phyloP scores from a whole-genome alignment of 2,797 vertebrate genomes.

The Ctenochaetus hawaiiensis region DNA sequence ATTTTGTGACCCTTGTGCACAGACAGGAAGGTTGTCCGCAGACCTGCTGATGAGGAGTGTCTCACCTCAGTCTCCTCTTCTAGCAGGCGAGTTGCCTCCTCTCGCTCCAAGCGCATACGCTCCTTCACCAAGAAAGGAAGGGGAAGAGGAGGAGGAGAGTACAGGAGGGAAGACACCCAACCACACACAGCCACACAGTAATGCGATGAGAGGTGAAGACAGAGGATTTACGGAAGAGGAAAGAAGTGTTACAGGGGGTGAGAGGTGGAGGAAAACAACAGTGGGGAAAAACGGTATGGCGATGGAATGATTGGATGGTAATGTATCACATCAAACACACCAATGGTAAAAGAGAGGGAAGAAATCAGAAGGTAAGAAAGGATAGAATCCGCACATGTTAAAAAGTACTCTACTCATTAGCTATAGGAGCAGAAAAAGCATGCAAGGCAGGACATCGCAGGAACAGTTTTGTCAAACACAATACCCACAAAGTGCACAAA shows the following conservation, averaged over 20 bases:
- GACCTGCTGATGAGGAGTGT: slow-evolving; percentile 67
- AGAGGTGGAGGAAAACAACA: slow-evolving; percentile 31
- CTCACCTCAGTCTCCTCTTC: slow-evolving; percentile 94
- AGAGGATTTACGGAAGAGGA: slow-evolving; percentile 51
- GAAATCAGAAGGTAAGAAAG: slow-evolving; percentile 70
- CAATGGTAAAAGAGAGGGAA: slow-evolving; percentile 47
- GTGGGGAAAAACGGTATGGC: slow-evolving; percentile 46
- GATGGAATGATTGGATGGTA: slow-evolving; percentile 66
- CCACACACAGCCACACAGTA: slow-evolving; percentile 73
- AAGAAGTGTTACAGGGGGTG: slow-evolving; percentile 38
- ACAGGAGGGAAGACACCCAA: slow-evolving; percentile 66
- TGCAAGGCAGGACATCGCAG: slow-evolving; percentile 75
- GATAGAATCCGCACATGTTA: slow-evolving; percentile 86
- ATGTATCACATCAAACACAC: slow-evolving; percentile 76
- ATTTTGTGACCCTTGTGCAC: slow-evolving; percentile 29
- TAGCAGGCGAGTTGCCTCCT: slow-evolving; percentile 90
- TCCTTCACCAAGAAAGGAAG: slow-evolving; percentile 88
- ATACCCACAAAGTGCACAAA: slow-evolving; percentile 53
- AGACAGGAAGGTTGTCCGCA: slow-evolving; percentile 41
- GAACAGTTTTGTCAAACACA: slow-evolving; percentile 64
- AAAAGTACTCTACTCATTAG: slow-evolving; percentile 74
- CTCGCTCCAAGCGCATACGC: slow-evolving; percentile 91
- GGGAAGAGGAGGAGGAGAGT: slow-evolving; percentile 45
- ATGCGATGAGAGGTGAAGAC: slow-evolving; percentile 64
- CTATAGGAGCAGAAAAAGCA: slow-evolving; percentile 78